A percentile compares a stretch with the other conserved stretches of the same genome.
Conservation (phyloP, 2,797 vertebrate species). For the Typhlichthys subterraneus region DNA sequence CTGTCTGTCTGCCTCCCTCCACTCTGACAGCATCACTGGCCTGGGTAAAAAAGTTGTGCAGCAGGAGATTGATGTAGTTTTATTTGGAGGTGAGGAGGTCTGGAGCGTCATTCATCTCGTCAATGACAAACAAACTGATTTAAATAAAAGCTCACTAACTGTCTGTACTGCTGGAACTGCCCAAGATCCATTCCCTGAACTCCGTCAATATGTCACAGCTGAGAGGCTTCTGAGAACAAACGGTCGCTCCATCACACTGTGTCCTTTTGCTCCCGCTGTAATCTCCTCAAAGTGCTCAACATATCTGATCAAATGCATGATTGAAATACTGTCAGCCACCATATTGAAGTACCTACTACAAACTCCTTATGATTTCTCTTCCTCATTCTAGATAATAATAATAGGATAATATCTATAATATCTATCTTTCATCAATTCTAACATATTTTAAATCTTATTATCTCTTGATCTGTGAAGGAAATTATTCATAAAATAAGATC, state of each 20-base stretch:
- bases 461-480: slow-evolving; percentile 23
- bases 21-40: no score
- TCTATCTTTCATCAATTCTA: slow-evolving; percentile 15
- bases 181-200: slow-evolving; percentile 22
- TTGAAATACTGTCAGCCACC: slow-evolving; percentile 16
- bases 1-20: no score
- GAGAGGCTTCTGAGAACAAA: slow-evolving; percentile 17
- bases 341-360: slow-evolving; percentile 12
- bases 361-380: slow-evolving; percentile 16
- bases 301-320: slow-evolving; percentile 8
- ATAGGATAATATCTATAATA: slow-evolving; percentile 5
- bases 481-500: background rate
- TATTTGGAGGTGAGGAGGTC: background rate
- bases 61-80: background rate
- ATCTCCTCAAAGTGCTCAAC: slow-evolving; percentile 2
- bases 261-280: slow-evolving; percentile 22
- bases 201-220: slow-evolving; percentile 17
- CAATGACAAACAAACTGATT: slow-evolving; percentile 37
- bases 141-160: slow-evolving; percentile 36
- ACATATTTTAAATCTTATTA: slow-evolving; percentile 40
- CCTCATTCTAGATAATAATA: slow-evolving; percentile 12
- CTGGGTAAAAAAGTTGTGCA: background rate
- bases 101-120: background rate
- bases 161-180: slow-evolving; percentile 13
- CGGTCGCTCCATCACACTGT: slow-evolving; percentile 18